Conservation (phyloP, 2,113 vertebrate species). For the Ifrita kowaldi region DNA sequence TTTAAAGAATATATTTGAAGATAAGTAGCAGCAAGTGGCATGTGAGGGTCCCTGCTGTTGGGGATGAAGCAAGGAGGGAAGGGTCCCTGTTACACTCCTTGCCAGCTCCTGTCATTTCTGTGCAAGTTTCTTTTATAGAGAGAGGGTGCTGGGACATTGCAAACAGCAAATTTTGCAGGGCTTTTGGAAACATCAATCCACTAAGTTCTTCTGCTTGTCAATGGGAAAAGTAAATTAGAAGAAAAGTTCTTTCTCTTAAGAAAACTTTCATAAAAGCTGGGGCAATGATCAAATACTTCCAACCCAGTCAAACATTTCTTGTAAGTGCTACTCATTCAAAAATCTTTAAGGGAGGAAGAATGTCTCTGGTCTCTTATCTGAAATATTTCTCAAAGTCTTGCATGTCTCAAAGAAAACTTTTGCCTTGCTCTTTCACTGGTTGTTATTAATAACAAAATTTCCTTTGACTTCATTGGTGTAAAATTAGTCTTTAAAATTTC, state of each 20-base stretch:
- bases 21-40: background rate
- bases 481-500: background rate
- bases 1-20: background rate
- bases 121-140: background rate
- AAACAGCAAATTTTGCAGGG: background rate
- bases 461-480: background rate
- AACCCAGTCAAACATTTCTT: background rate
- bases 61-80: background rate
- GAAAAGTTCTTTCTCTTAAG: background rate
- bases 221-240: background rate
- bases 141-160: too few relatives aligned
- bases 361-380: background rate
- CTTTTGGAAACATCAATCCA: background rate
- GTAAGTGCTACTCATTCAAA: background rate
- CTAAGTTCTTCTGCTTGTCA: background rate
- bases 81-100: background rate
- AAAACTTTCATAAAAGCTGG: background rate
- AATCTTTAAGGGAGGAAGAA: background rate
- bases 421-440: background rate
- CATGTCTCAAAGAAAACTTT: background rate
- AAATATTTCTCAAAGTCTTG: background rate
- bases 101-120: background rate
- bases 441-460: background rate
- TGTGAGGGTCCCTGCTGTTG: background rate
- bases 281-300: background rate